Percentiles rank a stretch among this genome's conserved stretches.
Evolutionary conservation across 2,888 invertebrate species (phyloP).

Genomic region (Diarsia dahlii): DNA sequence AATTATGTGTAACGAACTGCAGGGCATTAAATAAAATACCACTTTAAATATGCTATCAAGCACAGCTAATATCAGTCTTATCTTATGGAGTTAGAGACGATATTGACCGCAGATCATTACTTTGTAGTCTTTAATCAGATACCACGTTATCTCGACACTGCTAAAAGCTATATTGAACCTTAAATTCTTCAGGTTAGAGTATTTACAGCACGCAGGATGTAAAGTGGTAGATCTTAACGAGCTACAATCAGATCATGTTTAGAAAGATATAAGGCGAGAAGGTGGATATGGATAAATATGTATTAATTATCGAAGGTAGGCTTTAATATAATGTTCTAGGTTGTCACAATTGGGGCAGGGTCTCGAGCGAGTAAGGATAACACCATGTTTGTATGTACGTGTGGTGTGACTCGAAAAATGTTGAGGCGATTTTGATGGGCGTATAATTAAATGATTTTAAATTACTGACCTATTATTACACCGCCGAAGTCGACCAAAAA

Average conservation of each 20-base stretch:
- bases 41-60: background rate
- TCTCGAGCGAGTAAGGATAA: conserved; percentile 57
- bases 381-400: conserved; percentile 31
- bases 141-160: conserved; percentile 2
- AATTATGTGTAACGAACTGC: conserved; percentile 54
- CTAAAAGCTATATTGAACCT: background rate
- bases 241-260: conserved; percentile 54
- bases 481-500: too few species aligned
- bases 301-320: conserved; percentile 64
- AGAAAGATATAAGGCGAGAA: conserved; percentile 47
- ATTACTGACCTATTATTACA: background rate
- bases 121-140: conserved; percentile 28
- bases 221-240: conserved; percentile 48
- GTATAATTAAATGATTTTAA: background rate
- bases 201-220: background rate
- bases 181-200: fast-evolving
- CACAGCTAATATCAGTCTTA: conserved; percentile 11
- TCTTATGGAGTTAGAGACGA: background rate
- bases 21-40: conserved; percentile 40
- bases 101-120: background rate
- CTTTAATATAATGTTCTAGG: conserved; percentile 62
- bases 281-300: conserved; percentile 64
- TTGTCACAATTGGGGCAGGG: conserved; percentile 65
- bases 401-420: conserved; percentile 37
- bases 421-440: conserved; percentile 10